Evolutionary conservation across 2,113 vertebrate species (phyloP), one percentile per base, ranked within the genome.

Genomic region (Nyctereutes procyonoides): DNA sequence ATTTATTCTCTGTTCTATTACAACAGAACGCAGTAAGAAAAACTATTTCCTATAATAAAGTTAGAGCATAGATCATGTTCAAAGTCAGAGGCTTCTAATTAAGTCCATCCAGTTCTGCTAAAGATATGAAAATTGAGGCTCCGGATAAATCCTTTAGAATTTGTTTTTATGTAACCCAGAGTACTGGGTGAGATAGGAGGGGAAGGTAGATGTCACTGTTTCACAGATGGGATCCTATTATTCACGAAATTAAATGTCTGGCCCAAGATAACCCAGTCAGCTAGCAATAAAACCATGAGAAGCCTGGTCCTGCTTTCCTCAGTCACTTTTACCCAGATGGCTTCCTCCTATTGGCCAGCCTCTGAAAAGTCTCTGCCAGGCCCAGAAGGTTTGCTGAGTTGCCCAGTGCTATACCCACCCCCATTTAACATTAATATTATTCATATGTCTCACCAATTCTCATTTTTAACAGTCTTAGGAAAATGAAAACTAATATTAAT

Each of bases 401-500:
- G 81, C 20, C 43, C 51, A 16, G 79, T 60, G 87, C 56, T 6
- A 24, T 30, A 69, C 67, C 67, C 0, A 28, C 12, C 51, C 83
- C 3, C 48, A 63, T 85, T 95, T 38, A 79, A 43, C 53, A 85
- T 77, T 51, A 82, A 77, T 74, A 73, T 38, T 90, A 88, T 67
- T 88, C 48, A 89, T 58, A 94, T 35, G 80, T 79, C 13, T 63
- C 74, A 62, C 14, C 32, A 67, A 83, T 95, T 84, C 48, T 28
- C 32, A 30, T 12, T 69, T 88, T 35, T 74, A 28, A 67, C 9
- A 55, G 8, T 69, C 32, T 38, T 58, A 79, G 35, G 88, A 95
- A 88, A 91, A 87, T 55, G 43, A 84, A 91, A 71, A 74, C n/a
- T 60, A 83, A 69, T 76, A 85, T 10, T 60, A 83, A 69, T 76